Evolutionary conservation across 2,113 vertebrate genomes (phyloP).

Genomic region (Budorcas taxicolor): DNA sequence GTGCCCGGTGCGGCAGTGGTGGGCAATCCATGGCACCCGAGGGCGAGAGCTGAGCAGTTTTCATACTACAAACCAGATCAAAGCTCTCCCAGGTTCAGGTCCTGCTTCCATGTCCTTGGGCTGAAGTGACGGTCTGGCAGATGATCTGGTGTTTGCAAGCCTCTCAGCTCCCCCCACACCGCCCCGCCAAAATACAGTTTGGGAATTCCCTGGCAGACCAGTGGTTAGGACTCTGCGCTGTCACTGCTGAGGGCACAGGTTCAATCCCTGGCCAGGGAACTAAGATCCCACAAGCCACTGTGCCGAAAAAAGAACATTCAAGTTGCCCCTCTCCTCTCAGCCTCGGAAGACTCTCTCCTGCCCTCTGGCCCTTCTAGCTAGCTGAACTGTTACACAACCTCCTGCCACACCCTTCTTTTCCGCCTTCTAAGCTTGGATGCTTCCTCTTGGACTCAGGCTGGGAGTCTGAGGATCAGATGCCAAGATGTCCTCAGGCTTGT

Average conservation of each 20-base stretch:
- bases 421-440: neutral
- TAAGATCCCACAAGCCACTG: neutral
- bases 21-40: neutral
- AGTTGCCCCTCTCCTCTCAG: neutral
- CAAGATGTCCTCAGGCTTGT: neutral
- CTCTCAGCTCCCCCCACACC: neutral
- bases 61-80: neutral
- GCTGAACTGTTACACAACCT: neutral
- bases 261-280: neutral
- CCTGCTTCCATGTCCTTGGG: neutral
- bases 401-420: neutral
- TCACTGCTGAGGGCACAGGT: neutral
- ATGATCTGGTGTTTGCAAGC: neutral
- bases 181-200: neutral
- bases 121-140: neutral
- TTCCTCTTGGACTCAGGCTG: neutral
- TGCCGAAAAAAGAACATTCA: neutral
- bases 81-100: neutral
- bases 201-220: neutral
- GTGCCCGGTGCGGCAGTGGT: accelerated
- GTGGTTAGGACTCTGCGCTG: neutral
- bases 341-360: neutral
- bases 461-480: neutral
- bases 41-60: neutral
- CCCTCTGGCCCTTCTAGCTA: neutral